Evolutionary conservation across 2,797 vertebrate species (phyloP).

Genomic region (Urocyon cinereoargenteus): DNA sequence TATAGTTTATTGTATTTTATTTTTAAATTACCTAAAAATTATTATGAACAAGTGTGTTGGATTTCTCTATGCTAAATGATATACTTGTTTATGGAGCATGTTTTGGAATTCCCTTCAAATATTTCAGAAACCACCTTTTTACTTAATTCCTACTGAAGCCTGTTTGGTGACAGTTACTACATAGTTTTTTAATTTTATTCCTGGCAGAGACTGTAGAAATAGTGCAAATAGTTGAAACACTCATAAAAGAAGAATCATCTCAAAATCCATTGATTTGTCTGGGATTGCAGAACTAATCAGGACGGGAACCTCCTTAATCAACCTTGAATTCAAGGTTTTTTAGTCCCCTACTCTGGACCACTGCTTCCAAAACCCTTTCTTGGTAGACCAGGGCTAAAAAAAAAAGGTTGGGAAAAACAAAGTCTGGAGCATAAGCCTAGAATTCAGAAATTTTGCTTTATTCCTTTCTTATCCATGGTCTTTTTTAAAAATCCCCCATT

Average conservation of each 20-base stretch:
- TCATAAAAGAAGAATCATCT: neutral
- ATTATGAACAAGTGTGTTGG: neutral
- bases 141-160: neutral
- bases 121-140: neutral
- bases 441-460: neutral
- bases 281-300: neutral
- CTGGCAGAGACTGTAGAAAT: neutral
- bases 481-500: neutral
- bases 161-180: neutral
- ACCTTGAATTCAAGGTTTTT: neutral
- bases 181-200: neutral
- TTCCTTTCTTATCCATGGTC: neutral
- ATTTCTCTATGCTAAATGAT: neutral
- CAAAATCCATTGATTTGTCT: neutral
- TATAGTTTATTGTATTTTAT: neutral
- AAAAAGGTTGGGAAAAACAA: neutral
- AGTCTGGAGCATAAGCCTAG: neutral
- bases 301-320: neutral
- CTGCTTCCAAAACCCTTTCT: neutral
- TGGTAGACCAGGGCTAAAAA: neutral
- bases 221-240: neutral
- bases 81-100: neutral
- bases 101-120: neutral
- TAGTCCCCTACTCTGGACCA: neutral
- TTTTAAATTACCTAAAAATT: neutral